Percentiles rank a stretch among this genome's conserved stretches.
Conservation (phyloP, 2,113 vertebrate species). For the Aplodontia rufa region DNA sequence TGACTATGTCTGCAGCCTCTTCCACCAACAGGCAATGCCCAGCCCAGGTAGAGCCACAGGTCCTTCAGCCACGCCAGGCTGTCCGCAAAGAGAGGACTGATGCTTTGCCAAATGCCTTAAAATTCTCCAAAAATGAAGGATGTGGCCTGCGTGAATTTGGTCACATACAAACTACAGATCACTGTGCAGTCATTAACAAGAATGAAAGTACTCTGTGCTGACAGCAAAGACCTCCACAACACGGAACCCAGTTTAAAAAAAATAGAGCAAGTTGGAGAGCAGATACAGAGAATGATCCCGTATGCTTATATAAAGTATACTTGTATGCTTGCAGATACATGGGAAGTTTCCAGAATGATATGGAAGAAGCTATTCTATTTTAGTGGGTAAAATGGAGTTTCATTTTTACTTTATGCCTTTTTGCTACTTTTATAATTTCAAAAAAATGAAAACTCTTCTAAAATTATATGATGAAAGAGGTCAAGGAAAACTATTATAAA, state of each 20-base stretch:
- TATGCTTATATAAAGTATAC: background rate
- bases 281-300: background rate
- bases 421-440: slow-evolving; percentile 19
- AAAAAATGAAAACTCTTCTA: slow-evolving; percentile 25
- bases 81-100: background rate
- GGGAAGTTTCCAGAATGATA: background rate
- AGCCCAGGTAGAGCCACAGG: background rate
- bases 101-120: slow-evolving; percentile 3
- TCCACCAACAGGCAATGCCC: background rate
- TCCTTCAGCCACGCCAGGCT: background rate
- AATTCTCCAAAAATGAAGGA: background rate
- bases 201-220: background rate
- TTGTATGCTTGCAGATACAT: background rate
- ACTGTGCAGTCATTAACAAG: background rate
- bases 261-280: background rate
- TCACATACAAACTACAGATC: background rate
- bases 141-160: background rate
- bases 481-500: slow-evolving; percentile 32
- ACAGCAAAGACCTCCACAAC: background rate
- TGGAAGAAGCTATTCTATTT: slow-evolving; percentile 30
- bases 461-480: slow-evolving; percentile 17
- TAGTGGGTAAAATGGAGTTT: background rate
- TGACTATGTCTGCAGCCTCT: background rate
- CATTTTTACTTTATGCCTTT: background rate
- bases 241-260: background rate